Evolutionary conservation across 2,888 invertebrate species (phyloP).

Genomic region (Caenorhabditis becei): DNA sequence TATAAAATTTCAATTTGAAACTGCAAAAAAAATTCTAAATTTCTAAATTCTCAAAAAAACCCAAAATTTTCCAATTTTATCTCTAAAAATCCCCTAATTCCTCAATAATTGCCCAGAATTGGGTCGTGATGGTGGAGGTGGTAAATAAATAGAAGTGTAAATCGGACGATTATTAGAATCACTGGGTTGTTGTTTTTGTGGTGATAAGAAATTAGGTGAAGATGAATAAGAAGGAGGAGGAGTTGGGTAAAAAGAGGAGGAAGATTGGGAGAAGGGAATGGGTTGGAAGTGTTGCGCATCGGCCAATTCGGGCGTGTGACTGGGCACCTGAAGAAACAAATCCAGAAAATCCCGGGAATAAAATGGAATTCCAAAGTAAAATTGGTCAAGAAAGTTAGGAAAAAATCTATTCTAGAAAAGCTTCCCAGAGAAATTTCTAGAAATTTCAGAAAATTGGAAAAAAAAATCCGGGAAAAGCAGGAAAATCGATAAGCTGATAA

Average conservation of each 20-base stretch:
- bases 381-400: too few species aligned
- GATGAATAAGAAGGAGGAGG: conserved; percentile 14
- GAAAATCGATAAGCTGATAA: too few species aligned
- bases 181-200: neutral
- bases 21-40: neutral
- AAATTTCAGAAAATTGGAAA: too few species aligned
- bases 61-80: neutral
- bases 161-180: conserved; percentile 18
- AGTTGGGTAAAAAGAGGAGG: conserved; percentile 20
- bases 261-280: neutral
- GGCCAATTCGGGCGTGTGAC: neutral
- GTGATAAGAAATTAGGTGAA: neutral
- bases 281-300: conserved; percentile 19
- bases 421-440: too few species aligned
- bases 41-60: neutral
- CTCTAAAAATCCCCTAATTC: conserved; percentile 6
- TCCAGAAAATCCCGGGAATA: too few species aligned
- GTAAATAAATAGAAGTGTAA: conserved; percentile 35
- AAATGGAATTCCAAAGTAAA: too few species aligned
- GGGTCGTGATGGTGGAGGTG: conserved; percentile 35
- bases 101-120: neutral
- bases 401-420: too few species aligned
- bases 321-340: conserved; percentile 7
- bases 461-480: too few species aligned
- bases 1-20: neutral